phyloP scores from a whole-genome alignment of 2,888 invertebrate species.

The Auanema freiburgensis region DNA sequence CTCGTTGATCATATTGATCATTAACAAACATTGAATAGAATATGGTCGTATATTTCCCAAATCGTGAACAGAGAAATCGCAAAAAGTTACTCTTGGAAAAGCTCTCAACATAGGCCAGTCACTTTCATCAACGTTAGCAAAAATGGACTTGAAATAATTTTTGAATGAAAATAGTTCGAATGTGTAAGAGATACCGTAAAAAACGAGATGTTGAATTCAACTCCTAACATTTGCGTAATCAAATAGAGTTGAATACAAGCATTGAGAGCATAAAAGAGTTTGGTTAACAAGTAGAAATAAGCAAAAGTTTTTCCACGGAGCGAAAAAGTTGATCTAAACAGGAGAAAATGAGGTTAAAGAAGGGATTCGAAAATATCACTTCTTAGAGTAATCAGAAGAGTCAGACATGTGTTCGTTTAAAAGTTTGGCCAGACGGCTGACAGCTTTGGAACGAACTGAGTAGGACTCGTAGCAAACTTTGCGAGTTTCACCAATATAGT shows the following conservation, averaged over 20 bases:
- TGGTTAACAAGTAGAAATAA: slow-evolving; percentile 7
- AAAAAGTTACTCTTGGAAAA: slow-evolving; percentile 15
- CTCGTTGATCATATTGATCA: slow-evolving; percentile 14
- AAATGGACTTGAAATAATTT: slow-evolving; percentile 8
- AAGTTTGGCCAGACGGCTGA: too few relatives aligned
- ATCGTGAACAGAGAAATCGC: slow-evolving; percentile 10
- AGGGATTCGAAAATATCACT: too few relatives aligned
- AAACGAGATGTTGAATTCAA: not conserved
- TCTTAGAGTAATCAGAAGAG: too few relatives aligned
- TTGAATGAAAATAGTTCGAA: not conserved
- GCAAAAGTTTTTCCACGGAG: not conserved
- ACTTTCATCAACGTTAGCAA: not conserved
- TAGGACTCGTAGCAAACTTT: not conserved
- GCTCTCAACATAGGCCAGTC: slow-evolving; percentile 5
- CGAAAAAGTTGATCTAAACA: too few relatives aligned
- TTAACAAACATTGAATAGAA: slow-evolving; percentile 14
- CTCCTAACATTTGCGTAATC: not conserved
- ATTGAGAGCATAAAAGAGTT: slow-evolving; percentile 7
- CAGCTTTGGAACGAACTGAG: too few relatives aligned
- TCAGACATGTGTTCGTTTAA: too few relatives aligned
- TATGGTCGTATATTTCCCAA: slow-evolving; percentile 2
- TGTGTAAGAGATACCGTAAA: not conserved
- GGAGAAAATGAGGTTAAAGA: too few relatives aligned
- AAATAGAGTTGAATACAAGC: slow-evolving; percentile 4
- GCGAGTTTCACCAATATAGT: not conserved